Base-by-base conservation (phyloP, 2,113 vertebrate genomes). In the Colinus virginianus region DNA sequence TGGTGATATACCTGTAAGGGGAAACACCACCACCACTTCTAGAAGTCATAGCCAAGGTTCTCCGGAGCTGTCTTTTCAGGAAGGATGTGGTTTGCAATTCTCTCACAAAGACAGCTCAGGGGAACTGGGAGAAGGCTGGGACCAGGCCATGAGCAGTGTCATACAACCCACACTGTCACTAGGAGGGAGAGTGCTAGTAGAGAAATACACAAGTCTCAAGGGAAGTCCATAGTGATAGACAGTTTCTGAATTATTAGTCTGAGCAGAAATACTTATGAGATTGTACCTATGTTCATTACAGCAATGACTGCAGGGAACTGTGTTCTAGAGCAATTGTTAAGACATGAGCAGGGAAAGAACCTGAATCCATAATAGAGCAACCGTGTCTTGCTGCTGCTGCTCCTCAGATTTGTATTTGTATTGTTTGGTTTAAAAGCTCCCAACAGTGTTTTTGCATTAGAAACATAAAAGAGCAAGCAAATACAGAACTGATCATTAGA, bases 391-490 rank as follows among this genome's bases (percentile, higher is more conserved):
- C 38, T 77, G 42, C 28, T 92, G 62, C 80, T 72, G 7, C 64
- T 78, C 11, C 58, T 84, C 80, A 64, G 46, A 68, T 75, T 16
- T 25, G 40, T 78, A 6, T 23, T 89, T 84, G 17, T 48, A 43
- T 63, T 79, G 69, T 82, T 89, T 23, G 6, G 36, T 88, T 43
- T 56, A 58, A 94, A 87, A 83, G 61, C 2, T 78, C 40, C 26
- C 21, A 61, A 23, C 11, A 1, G 16, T 78, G 51, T 75, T 94
- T 87, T 83, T 82, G 56, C n/a, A 38, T 53, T 40, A 56, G 28
- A 84, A 87, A 55, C 87, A 62, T 46, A 55, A 67, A 81, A 68
- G 28, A 49, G 46, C 84, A 92, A 89, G 67, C 32, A 83, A 85
- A 89, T 74, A 85, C 2, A 78, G 55, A 80, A 88, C n/a, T 26